These are phyloP conservation scores for Kryptolebias ocellatus DNA, from an alignment of 2,797 vertebrate species.

Conservation along the genomic window DNA sequence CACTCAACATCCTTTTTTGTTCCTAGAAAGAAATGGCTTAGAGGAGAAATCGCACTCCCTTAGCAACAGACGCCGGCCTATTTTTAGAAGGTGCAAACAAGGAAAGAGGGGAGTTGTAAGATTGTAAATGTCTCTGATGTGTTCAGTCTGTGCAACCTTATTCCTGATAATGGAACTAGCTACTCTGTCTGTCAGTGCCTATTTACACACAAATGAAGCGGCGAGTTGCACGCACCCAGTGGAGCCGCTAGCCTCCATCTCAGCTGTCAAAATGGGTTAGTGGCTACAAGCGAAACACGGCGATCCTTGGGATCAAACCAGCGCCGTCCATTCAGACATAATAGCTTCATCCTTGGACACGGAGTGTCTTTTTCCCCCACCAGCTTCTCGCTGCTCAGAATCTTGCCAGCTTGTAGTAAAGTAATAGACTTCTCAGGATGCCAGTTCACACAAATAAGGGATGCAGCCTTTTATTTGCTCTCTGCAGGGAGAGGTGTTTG, in stretches of 20 bases:
- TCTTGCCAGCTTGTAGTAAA: constrained; percentile 51
- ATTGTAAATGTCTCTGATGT: constrained; percentile 74
- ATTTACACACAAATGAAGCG: constrained; percentile 80
- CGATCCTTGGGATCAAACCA: constrained; percentile 68
- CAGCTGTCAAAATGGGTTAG: constrained; percentile 78
- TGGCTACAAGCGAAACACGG: constrained; percentile 69
- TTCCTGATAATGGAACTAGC: constrained; percentile 76
- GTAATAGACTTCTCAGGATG: constrained; percentile 78
- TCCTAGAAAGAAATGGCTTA: constrained; percentile 57
- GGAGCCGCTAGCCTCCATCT: constrained; percentile 73
- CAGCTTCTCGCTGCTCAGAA: constrained; percentile 24
- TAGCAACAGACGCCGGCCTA: constrained; percentile 69
- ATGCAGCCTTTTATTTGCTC: constrained; percentile 71
- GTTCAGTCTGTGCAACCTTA: constrained; percentile 70
- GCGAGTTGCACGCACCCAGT: constrained; percentile 58
- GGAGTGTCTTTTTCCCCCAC: constrained; percentile 39
- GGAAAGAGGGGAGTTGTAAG: constrained; percentile 31
- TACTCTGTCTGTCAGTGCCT: constrained; percentile 72
- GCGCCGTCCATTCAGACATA: constrained; percentile 60
- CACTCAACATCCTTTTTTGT: constrained; percentile 46
- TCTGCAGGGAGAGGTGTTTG: constrained; percentile 64
- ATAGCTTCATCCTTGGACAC: constrained; percentile 73
- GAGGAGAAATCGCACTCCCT: constrained; percentile 59
- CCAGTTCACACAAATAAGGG: constrained; percentile 64
- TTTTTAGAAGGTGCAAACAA: constrained; percentile 78